phyloP scores from a whole-genome alignment of 2,797 vertebrate species.

The Falco novaeseelandiae region DNA sequence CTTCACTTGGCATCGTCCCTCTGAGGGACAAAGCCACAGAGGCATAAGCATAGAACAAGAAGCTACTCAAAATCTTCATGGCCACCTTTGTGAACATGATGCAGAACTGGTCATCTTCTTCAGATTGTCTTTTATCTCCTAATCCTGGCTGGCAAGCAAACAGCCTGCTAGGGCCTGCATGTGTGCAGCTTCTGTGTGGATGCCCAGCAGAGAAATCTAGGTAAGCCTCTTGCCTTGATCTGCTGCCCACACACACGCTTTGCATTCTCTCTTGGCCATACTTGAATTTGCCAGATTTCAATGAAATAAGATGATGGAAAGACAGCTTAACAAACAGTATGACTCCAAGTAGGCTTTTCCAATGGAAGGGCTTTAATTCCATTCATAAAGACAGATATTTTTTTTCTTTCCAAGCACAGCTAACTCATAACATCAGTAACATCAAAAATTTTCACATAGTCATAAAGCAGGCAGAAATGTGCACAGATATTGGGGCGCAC shows the following conservation, averaged over 20 bases:
- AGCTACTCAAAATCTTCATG: not conserved
- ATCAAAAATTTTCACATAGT: not conserved
- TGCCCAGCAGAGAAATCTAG: not conserved
- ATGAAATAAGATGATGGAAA: not conserved
- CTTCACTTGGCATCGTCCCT: not conserved
- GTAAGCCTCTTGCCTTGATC: not conserved
- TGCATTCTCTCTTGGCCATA: not conserved
- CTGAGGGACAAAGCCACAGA: not conserved
- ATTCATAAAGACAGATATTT: not conserved
- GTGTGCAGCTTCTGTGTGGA: not conserved
- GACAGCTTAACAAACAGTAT: not conserved
- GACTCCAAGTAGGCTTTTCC: not conserved
- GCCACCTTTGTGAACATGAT: not conserved
- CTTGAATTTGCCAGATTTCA: not conserved
- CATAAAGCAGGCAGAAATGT: not conserved
- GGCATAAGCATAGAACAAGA: not conserved
- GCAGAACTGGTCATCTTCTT: not conserved
- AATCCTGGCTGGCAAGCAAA: not conserved
- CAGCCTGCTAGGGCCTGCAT: not conserved
- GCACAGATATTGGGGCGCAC: not conserved
- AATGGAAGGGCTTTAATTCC: slow-evolving; percentile 51
- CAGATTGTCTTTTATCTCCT: not conserved
- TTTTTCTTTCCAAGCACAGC: slow-evolving; percentile 7
- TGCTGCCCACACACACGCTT: fast-evolving
- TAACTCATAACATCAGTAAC: slow-evolving; percentile 17